Evolutionary conservation across 2,888 invertebrate genomes (phyloP).

Genomic region (Drosophila atripex): DNA sequence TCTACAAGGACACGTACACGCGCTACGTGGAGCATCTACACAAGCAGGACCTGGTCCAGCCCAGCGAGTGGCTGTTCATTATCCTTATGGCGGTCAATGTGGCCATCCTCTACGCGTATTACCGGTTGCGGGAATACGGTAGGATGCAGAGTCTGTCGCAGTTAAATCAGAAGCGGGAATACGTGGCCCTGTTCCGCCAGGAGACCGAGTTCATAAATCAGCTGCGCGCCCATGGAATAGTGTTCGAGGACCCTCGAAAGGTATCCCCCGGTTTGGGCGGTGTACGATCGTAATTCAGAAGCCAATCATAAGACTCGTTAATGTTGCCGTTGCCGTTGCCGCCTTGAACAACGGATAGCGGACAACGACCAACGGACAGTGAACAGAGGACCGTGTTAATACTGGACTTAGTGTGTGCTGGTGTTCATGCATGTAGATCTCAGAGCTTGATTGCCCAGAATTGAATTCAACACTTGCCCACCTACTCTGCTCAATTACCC

Average conservation of each 20-base stretch:
- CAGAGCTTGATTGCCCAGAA: slow-evolving; percentile 70
- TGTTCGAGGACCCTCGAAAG: slow-evolving; percentile 1
- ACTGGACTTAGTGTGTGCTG: slow-evolving; percentile 15
- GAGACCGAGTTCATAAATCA: slow-evolving; percentile 8
- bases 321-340: slow-evolving; percentile 34
- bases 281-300: slow-evolving; percentile 56
- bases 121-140: neutral
- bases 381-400: slow-evolving; percentile 21
- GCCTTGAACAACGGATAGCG: slow-evolving; percentile 22
- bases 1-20: neutral
- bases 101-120: neutral
- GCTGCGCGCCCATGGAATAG: slow-evolving; percentile 7
- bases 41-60: neutral
- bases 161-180: neutral
- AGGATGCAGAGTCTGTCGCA: neutral
- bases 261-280: slow-evolving; percentile 2
- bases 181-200: neutral
- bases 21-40: neutral
- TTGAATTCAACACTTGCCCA: slow-evolving; percentile 64
- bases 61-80: neutral
- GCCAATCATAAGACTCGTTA: slow-evolving; percentile 57
- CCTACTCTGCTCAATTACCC: slow-evolving; percentile 52
- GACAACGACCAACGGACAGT: neutral
- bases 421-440: slow-evolving; percentile 30
- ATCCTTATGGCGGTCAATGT: neutral